phyloP scores from a whole-genome alignment of 2,888 invertebrate genomes.

The Spisula subtruncata region DNA sequence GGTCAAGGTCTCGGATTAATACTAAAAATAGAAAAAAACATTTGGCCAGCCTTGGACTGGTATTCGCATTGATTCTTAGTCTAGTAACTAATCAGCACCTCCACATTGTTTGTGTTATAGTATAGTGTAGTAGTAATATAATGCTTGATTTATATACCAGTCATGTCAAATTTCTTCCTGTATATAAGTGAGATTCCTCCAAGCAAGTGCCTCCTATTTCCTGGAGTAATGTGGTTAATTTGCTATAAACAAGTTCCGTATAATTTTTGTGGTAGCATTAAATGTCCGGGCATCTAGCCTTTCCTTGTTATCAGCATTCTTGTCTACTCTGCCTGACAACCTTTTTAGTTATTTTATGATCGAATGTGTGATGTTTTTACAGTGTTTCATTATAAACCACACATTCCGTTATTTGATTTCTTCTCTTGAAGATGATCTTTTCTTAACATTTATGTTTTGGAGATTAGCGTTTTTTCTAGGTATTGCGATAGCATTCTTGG shows the following conservation, averaged over 20 bases:
- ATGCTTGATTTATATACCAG: background rate
- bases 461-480: no score
- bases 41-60: no score
- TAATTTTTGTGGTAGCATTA: background rate
- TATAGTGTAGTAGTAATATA: no score
- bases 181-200: background rate
- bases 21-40: no score
- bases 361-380: background rate
- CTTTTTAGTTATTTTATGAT: conserved; percentile 11
- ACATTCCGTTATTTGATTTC: background rate
- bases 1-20: no score
- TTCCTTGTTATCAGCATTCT: background rate
- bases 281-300: background rate
- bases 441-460: background rate
- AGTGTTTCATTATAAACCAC: background rate
- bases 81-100: no score
- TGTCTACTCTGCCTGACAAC: background rate
- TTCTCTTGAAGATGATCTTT: background rate
- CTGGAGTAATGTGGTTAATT: background rate
- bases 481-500: no score
- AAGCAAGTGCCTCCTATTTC: background rate
- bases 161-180: background rate
- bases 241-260: background rate
- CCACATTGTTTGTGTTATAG: no score
- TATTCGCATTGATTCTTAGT: no score